These are phyloP conservation scores for Syrrhaptes paradoxus DNA, from an alignment of 2,113 vertebrate genomes.

Conservation along the genomic window DNA sequence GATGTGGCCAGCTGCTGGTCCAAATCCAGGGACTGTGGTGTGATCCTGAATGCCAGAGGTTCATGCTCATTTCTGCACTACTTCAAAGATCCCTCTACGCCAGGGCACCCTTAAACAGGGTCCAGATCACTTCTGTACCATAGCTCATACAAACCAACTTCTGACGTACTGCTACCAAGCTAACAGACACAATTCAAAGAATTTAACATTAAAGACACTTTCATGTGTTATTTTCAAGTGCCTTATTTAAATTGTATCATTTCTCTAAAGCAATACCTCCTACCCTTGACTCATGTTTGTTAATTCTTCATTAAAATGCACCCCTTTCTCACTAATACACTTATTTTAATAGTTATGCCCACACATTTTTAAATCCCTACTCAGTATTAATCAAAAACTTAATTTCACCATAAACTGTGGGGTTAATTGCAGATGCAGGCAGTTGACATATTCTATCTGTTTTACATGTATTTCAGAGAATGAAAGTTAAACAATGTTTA, in stretches of 20 bases:
- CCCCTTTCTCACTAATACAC: not conserved
- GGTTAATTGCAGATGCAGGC: slow-evolving; percentile 54
- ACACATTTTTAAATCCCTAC: slow-evolving; percentile 53
- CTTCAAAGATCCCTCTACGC: not conserved
- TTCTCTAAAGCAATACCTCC: slow-evolving; percentile 46
- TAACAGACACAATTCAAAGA: slow-evolving; percentile 22
- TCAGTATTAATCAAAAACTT: slow-evolving; percentile 50
- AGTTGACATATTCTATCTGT: not conserved
- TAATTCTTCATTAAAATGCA: slow-evolving; percentile 70
- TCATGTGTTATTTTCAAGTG: slow-evolving; percentile 5
- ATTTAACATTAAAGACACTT: slow-evolving; percentile 19
- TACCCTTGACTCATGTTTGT: slow-evolving; percentile 23
- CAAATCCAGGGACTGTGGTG: not conserved
- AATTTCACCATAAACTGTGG: not conserved
- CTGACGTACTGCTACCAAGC: not conserved
- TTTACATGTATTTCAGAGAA: slow-evolving; percentile 13
- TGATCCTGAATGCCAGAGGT: not conserved
- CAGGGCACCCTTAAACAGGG: not conserved
- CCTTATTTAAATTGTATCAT: slow-evolving; percentile 45
- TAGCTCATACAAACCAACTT: not conserved
- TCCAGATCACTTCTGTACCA: not conserved
- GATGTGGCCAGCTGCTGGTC: not conserved
- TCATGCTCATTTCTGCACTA: not conserved
- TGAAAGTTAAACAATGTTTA: not conserved
- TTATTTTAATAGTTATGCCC: slow-evolving; percentile 44